A percentile compares a stretch with the other conserved stretches of the same genome.
Conservation (phyloP, 2,797 vertebrate genomes). For the Bovichtus diacanthus region DNA sequence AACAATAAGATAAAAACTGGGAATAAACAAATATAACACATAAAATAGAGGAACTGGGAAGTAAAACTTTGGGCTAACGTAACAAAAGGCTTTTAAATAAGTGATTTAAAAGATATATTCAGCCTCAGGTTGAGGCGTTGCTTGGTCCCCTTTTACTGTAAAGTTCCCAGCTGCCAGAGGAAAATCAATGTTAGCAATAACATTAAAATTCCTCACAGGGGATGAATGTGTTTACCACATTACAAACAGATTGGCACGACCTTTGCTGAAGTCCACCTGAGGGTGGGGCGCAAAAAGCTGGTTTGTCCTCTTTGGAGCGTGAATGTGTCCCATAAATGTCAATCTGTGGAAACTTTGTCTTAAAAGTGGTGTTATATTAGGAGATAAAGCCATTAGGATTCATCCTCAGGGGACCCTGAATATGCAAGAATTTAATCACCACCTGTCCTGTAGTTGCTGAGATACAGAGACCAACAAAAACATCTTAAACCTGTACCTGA, state of each 20-base stretch:
- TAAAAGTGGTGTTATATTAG: neutral
- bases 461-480: neutral
- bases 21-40: neutral
- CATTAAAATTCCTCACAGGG: neutral
- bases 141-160: neutral
- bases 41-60: neutral
- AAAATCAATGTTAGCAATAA: neutral
- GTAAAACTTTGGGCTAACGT: neutral
- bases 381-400: neutral
- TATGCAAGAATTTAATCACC: neutral
- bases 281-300: neutral
- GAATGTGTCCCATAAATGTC: neutral
- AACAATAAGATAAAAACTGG: neutral
- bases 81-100: neutral
- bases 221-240: neutral
- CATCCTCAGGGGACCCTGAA: conserved; percentile 3
- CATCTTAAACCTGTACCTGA: neutral
- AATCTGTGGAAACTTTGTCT: neutral
- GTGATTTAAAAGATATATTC: neutral
- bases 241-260: neutral
- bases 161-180: neutral
- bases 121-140: neutral
- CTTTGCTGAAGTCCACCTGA: neutral
- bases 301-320: neutral
- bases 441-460: neutral